phyloP scores from a whole-genome alignment of 2,797 vertebrate genomes.

The Pyrocephalus nanus region DNA sequence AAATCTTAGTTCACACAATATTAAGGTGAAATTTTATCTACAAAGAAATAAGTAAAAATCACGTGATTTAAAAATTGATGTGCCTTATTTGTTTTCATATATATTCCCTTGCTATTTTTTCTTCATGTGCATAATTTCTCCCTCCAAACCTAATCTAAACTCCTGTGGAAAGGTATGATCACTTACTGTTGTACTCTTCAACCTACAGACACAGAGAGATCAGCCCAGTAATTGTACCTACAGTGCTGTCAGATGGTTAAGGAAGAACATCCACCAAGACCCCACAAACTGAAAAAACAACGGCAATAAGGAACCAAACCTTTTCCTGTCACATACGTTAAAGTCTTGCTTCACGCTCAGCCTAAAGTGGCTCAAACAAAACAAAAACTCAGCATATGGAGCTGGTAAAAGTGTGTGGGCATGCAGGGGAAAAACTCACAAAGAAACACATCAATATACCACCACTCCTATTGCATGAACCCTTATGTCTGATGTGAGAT shows the following conservation, averaged over 20 bases:
- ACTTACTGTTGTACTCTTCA: neutral
- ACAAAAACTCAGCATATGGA: neutral
- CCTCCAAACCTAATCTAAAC: neutral
- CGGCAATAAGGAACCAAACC: neutral
- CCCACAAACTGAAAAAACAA: neutral
- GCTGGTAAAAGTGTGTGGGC: neutral
- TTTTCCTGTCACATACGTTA: neutral
- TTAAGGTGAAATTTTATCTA: neutral
- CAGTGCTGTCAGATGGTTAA: neutral
- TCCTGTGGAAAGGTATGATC: neutral
- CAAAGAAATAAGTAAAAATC: neutral
- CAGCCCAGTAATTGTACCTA: neutral
- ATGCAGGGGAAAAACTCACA: fast-evolving
- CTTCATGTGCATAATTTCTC: neutral
- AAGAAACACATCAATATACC: neutral
- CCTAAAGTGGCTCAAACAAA: neutral
- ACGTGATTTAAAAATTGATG: neutral
- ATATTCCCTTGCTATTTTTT: neutral
- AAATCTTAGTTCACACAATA: neutral
- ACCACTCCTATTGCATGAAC: neutral
- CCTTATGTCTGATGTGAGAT: neutral
- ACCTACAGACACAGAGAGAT: neutral
- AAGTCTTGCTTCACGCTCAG: neutral
- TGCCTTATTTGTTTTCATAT: neutral
- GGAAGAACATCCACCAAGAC: neutral